These are phyloP conservation scores for Octopus sinensis DNA, from an alignment of 1,140 invertebrate genomes.

Conservation along the genomic window DNA sequence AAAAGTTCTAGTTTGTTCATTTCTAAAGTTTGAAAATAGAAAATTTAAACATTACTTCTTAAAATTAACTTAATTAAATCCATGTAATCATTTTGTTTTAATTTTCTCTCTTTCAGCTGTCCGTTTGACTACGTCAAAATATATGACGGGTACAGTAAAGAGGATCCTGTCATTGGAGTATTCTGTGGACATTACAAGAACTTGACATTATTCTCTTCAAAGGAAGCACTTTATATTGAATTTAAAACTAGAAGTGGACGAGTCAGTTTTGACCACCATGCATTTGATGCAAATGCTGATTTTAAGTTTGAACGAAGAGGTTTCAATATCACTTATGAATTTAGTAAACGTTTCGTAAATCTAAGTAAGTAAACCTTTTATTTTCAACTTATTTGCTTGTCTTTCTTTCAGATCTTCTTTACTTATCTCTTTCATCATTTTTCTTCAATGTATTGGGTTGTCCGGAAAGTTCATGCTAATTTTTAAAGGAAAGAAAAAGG, in stretches of 20 bases:
- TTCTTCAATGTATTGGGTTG: too few species aligned
- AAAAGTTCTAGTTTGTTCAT: too few species aligned
- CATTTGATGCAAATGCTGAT: slow-evolving; percentile 40
- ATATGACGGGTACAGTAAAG: slow-evolving; percentile 85
- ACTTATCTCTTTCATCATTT: too few species aligned
- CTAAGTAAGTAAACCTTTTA: slow-evolving; percentile 37
- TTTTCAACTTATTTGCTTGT: background rate
- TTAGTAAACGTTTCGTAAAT: slow-evolving; percentile 43
- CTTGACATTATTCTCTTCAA: slow-evolving; percentile 90
- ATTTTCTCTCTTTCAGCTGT: slow-evolving; percentile 69
- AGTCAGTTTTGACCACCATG: slow-evolving; percentile 36
- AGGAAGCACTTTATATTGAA: slow-evolving; percentile 78
- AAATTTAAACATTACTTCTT: too few species aligned
- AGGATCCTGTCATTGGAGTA: slow-evolving; percentile 85
- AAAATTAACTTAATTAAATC: too few species aligned
- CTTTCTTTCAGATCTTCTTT: too few species aligned
- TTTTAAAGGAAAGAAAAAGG: too few species aligned
- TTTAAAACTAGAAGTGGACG: slow-evolving; percentile 47
- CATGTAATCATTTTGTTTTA: background rate
- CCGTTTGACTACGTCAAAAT: slow-evolving; percentile 97
- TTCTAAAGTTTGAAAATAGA: too few species aligned
- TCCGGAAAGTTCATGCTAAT: too few species aligned
- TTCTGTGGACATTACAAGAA: slow-evolving; percentile 93
- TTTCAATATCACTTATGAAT: slow-evolving; percentile 51
- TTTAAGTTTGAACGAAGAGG: slow-evolving; percentile 46